A percentile compares a stretch with the other conserved stretches of the same genome.
phyloP scores from a whole-genome alignment of 2,888 invertebrate genomes.

The Acleris literana region DNA sequence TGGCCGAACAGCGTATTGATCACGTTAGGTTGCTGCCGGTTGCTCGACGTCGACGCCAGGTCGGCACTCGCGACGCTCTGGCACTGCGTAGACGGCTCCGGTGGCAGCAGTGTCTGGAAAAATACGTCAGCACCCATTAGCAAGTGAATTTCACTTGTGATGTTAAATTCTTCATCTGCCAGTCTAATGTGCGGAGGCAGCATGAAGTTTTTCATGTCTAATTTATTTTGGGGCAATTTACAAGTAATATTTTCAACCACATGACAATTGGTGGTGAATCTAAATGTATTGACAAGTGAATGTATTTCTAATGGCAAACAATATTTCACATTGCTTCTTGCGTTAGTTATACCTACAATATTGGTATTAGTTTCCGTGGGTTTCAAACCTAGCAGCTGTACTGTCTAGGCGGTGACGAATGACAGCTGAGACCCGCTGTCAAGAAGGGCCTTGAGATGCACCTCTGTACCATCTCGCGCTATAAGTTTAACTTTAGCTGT shows the following conservation, averaged over 20 bases:
- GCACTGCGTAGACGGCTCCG: neutral
- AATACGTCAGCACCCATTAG: constrained; percentile 35
- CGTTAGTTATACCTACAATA: neutral
- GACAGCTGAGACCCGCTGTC: constrained; percentile 37
- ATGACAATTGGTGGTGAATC: constrained; percentile 22
- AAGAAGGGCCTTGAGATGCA: constrained; percentile 30
- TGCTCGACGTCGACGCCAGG: neutral
- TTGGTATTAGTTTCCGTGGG: constrained; percentile 10
- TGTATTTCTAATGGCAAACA: constrained; percentile 34
- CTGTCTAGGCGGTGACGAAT: constrained; percentile 15
- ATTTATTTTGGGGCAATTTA: constrained; percentile 36
- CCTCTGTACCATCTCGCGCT: constrained; percentile 22
- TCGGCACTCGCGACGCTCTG: neutral
- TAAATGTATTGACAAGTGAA: constrained; percentile 11
- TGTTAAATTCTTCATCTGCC: constrained; percentile 35
- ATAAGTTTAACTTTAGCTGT: constrained; percentile 32
- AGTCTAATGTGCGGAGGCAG: constrained; percentile 30
- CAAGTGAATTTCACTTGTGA: constrained; percentile 31
- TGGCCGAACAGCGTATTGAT: constrained; percentile 34
- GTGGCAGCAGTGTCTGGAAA: constrained; percentile 38
- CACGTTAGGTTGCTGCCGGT: constrained; percentile 1
- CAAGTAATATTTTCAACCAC: constrained; percentile 39
- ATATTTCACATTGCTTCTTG: constrained; percentile 16
- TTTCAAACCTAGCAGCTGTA: constrained; percentile 15
- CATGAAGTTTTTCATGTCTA: constrained; percentile 19